Evolutionary conservation across 2,113 vertebrate genomes (phyloP), one percentile per base, ranked within the genome.

Genomic region (Gorsachius goisagi): DNA sequence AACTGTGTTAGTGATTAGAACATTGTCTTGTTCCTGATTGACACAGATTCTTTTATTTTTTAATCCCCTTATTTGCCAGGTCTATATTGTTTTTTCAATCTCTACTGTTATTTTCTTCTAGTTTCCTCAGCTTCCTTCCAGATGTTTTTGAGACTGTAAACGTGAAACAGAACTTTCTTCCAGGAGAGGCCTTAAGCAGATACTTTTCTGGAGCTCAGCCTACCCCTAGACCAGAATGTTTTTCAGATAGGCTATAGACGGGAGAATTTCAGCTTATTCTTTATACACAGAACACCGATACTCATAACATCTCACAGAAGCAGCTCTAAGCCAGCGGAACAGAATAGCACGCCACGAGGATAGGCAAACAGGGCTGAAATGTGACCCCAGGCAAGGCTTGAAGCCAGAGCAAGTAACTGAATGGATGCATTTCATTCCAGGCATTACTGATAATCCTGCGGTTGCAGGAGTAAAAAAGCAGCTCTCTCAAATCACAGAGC

Each of bases 371-470:
- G 75, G 55, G 64, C 92, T 92, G 85, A 96, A 97, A 96, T 1
- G 30, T 49, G 64, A 97, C 64, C 59, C 79, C 44, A 35, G 68
- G 55, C 28, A 58, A 86, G 92, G 88, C 92, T 64, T 21, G 72
- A 71, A 92, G 93, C 93, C 95, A 95, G 88, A 84, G 79, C 68
- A 55, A 90, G 89, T 83, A 71, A 44, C 60, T 93, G 79, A 86
- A 75, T 81, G 79, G 75, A 66, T 23, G 30, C 30, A 30, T 55
- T 90, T 95, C 90, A 81, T 96, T 89, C 41, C 88, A 52, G 79
- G 92, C 88, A 90, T 96, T 88, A 83, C 88, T 80, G 92, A 95
- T 96, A 96, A 96, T 96, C 93, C 85, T 21, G 56, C 11, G 87
- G 64, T 7, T 90, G 87, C 39, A 85, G 79, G 27, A 94, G 79